A percentile compares a stretch with the other conserved stretches of the same genome.
phyloP scores from a whole-genome alignment of 2,113 vertebrate species.

The Ophthalmolycus amberensis region DNA sequence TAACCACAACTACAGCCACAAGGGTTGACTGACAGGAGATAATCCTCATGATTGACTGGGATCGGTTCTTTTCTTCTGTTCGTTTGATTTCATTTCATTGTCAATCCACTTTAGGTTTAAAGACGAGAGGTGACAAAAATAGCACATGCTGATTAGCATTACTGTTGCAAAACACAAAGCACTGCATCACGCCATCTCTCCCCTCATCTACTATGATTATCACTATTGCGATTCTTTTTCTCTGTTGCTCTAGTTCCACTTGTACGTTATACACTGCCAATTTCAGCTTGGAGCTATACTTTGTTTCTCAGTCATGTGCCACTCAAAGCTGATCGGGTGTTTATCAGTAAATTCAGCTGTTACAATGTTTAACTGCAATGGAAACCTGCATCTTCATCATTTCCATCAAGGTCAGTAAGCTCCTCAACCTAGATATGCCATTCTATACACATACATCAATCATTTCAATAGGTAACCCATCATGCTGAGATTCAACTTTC shows the following conservation, averaged over 20 bases:
- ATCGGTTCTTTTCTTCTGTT: conserved; percentile 47
- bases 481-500: not conserved
- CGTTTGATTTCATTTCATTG: not conserved
- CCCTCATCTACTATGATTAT: not conserved
- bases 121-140: not conserved
- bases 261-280: not conserved
- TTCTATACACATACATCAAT: not conserved
- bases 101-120: not conserved
- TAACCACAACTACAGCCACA: conserved; percentile 64
- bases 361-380: not conserved
- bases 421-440: not conserved
- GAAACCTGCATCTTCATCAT: not conserved
- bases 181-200: not conserved
- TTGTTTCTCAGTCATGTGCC: not conserved
- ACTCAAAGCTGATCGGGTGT: not conserved
- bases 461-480: not conserved
- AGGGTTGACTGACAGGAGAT: conserved; percentile 60
- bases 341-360: not conserved
- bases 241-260: not conserved
- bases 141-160: not conserved
- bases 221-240: not conserved
- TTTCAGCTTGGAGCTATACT: not conserved
- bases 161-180: not conserved
- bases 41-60: conserved; percentile 83
- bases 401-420: not conserved